Evolutionary conservation across 2,113 vertebrate species (phyloP).

Genomic region (Oryzias melastigma): DNA sequence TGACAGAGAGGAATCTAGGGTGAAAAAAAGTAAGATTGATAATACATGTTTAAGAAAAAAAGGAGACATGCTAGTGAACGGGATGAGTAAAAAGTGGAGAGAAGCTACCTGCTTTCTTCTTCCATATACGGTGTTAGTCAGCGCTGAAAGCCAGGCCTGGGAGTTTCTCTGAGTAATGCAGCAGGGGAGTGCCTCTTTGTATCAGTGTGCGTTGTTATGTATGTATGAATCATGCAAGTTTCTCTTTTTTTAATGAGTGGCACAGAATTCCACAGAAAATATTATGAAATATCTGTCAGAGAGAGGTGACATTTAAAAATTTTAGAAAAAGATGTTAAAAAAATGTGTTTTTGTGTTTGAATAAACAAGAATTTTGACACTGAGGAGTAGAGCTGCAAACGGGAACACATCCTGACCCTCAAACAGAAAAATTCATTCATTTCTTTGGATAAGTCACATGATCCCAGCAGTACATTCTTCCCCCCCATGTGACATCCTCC

Average conservation of each 20-base stretch:
- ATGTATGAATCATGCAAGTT: conserved; percentile 33
- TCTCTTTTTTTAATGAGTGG: conserved; percentile 8
- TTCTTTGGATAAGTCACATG: conserved; percentile 67
- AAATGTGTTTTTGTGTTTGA: not conserved
- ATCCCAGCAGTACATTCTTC: conserved; percentile 62
- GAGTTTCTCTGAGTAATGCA: conserved; percentile 62
- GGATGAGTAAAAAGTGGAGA: conserved; percentile 39
- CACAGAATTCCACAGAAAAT: conserved; percentile 12
- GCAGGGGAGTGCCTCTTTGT: conserved; percentile 20
- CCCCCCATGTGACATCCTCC: conserved; percentile 63
- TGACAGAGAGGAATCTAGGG: not conserved
- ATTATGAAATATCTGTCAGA: conserved; percentile 1
- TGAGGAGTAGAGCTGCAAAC: not conserved
- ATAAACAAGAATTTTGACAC: not conserved
- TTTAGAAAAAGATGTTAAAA: not conserved
- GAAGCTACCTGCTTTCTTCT: conserved; percentile 62
- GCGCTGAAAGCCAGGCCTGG: conserved; percentile 51
- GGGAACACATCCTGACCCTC: conserved; percentile 36
- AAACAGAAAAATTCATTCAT: conserved; percentile 66
- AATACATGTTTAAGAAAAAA: conserved; percentile 9
- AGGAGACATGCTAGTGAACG: not conserved
- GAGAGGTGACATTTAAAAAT: not conserved
- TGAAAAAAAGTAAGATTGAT: conserved; percentile 1
- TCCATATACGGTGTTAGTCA: conserved; percentile 68
- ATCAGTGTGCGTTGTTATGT: conserved; percentile 29